Evolutionary conservation across 30 jellyfish, hydroid and myxozoan genomes (phyloP).

Genomic region (Pseudorhiza aurosa): DNA sequence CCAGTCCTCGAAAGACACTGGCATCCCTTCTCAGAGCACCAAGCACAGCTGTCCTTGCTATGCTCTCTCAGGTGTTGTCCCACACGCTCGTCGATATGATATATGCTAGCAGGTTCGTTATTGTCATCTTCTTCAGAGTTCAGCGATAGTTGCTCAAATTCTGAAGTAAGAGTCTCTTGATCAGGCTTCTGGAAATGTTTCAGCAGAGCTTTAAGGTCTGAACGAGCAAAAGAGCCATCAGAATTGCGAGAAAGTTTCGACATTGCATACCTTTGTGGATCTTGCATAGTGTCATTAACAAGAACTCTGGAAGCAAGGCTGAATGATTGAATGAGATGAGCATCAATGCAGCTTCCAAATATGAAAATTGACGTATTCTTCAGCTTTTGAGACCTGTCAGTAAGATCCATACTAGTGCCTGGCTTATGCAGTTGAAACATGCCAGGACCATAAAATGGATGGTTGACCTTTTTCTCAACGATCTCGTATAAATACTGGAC

Average conservation of each 20-base stretch:
- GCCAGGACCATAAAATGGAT: constrained; percentile 34
- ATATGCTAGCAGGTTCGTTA: constrained; percentile 24
- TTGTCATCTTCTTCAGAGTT: background rate
- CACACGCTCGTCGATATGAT: constrained; percentile 1
- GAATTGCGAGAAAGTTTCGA: constrained; percentile 46
- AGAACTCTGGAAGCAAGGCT: constrained; percentile 25
- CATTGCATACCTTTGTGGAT: constrained; percentile 23
- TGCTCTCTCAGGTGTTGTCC: constrained; percentile 35
- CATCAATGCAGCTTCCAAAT: constrained; percentile 68
- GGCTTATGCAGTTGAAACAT: constrained; percentile 37
- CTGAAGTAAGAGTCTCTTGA: background rate
- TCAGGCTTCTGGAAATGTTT: constrained; percentile 13
- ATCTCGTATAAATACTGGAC: constrained; percentile 44
- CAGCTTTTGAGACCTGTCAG: constrained; percentile 38
- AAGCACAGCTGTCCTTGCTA: constrained; percentile 27
- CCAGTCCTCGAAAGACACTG: constrained; percentile 8
- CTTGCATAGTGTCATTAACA: background rate
- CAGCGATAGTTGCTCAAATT: background rate
- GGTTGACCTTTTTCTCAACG: constrained; percentile 34
- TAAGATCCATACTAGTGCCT: constrained; percentile 48
- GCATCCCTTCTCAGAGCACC: constrained; percentile 61
- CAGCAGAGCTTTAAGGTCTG: constrained; percentile 10
- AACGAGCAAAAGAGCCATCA: constrained; percentile 40
- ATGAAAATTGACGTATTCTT: constrained; percentile 34
- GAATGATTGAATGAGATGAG: constrained; percentile 40